Evolutionary conservation across 2,888 invertebrate species (phyloP).

Genomic region (Tiphia femorata): DNA sequence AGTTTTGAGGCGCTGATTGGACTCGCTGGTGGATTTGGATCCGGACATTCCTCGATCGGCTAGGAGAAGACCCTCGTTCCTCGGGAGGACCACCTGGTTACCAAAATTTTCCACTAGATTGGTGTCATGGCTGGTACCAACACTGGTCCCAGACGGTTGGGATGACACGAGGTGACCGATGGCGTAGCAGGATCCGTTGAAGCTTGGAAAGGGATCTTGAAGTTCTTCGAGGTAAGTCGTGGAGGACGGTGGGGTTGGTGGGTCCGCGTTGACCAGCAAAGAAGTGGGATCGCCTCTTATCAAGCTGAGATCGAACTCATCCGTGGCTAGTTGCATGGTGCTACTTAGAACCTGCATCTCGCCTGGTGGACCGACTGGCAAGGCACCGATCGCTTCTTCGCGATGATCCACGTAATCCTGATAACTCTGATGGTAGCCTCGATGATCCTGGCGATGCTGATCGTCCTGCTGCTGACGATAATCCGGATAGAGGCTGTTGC

Average conservation of each 20-base stretch:
- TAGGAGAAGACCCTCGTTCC: slow-evolving; percentile 60
- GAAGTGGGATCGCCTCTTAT: slow-evolving; percentile 64
- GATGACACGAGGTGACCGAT: slow-evolving; percentile 61
- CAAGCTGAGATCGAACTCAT: slow-evolving; percentile 63
- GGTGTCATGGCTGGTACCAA: slow-evolving; percentile 5
- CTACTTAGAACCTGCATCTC: slow-evolving; percentile 24
- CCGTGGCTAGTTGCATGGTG: slow-evolving; percentile 45
- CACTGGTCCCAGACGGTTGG: slow-evolving; percentile 24
- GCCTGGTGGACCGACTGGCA: slow-evolving; percentile 22
- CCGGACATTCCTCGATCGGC: no score
- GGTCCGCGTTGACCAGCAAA: slow-evolving; percentile 29
- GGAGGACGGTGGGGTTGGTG: slow-evolving; percentile 37
- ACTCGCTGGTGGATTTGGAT: no score
- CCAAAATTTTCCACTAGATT: slow-evolving; percentile 34
- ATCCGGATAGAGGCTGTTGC: slow-evolving; percentile 34
- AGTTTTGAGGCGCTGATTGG: no score
- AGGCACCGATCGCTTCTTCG: slow-evolving; percentile 24
- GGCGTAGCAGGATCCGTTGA: slow-evolving; percentile 48
- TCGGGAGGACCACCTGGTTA: slow-evolving; percentile 69
- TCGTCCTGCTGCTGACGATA: slow-evolving; percentile 14
- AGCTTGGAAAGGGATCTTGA: slow-evolving; percentile 40
- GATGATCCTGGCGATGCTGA: slow-evolving; percentile 20
- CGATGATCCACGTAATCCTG: slow-evolving; percentile 36
- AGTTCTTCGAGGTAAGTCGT: slow-evolving; percentile 43
- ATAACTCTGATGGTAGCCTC: slow-evolving; percentile 35